These are phyloP conservation scores for Denticeps clupeoides DNA, from an alignment of 2,797 vertebrate genomes.

Conservation along the genomic window DNA sequence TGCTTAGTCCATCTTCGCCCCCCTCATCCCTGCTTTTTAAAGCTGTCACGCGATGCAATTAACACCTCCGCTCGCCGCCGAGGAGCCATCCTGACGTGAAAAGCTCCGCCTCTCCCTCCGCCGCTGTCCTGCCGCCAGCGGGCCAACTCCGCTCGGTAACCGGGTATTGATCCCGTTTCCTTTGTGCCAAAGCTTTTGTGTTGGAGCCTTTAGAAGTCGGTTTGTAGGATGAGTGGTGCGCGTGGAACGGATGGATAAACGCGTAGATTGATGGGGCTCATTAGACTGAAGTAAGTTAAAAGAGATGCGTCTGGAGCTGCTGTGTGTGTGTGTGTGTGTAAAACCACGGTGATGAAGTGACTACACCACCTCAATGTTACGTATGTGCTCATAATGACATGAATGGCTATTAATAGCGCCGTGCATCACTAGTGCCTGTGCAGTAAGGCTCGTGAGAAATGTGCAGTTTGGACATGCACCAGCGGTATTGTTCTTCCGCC, in stretches of 20 bases:
- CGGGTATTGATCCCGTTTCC: constrained; percentile 24
- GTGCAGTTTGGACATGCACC: background rate
- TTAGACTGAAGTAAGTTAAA: constrained; percentile 22
- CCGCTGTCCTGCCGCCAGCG: too few relatives aligned
- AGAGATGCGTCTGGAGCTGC: constrained; percentile 24
- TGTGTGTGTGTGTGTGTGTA: constrained; percentile 1
- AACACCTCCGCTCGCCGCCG: constrained; percentile 14
- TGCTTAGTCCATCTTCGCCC: background rate
- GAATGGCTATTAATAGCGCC: too few relatives aligned
- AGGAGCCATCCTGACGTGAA: too few relatives aligned
- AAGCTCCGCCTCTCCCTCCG: constrained; percentile 8
- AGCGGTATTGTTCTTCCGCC: too few relatives aligned
- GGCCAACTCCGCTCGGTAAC: constrained; percentile 24
- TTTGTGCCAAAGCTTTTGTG: constrained; percentile 17
- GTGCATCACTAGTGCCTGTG: too few relatives aligned
- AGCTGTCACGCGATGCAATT: constrained; percentile 26
- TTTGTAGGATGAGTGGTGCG: constrained; percentile 5
- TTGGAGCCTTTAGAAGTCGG: constrained; percentile 12
- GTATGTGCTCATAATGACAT: too few relatives aligned
- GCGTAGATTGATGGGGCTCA: constrained; percentile 16
- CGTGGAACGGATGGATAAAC: constrained; percentile 13
- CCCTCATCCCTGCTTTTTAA: background rate
- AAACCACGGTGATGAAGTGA: too few relatives aligned
- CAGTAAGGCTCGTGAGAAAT: too few relatives aligned
- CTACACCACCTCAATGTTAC: too few relatives aligned